Evolutionary conservation across 2,113 vertebrate genomes (phyloP).

Genomic region (Neoarius graeffei): DNA sequence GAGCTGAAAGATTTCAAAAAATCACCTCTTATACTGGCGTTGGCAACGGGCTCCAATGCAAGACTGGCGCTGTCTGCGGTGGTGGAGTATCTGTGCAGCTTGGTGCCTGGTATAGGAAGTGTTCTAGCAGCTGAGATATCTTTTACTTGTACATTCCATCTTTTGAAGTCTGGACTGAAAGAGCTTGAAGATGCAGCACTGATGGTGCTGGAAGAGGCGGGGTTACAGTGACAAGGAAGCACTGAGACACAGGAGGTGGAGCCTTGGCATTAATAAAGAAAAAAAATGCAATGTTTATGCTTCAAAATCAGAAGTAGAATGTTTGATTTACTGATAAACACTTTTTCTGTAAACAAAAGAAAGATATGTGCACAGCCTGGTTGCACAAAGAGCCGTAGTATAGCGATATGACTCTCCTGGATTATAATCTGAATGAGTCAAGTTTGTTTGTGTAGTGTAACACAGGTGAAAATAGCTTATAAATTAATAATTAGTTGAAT

Average conservation of each 20-base stretch:
- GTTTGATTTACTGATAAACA: background rate
- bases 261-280: background rate
- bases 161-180: slow-evolving; percentile 43
- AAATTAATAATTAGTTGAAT: too few species aligned
- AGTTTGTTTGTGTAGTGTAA: too few species aligned
- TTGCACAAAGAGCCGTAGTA: too few species aligned
- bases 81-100: slow-evolving; percentile 27
- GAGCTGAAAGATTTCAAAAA: slow-evolving; percentile 59
- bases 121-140: slow-evolving; percentile 37
- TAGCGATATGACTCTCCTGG: too few species aligned
- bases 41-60: background rate
- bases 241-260: background rate
- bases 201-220: too few species aligned
- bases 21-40: slow-evolving; percentile 54
- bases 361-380: too few species aligned
- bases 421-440: too few species aligned
- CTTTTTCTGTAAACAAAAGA: too few species aligned
- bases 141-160: slow-evolving; percentile 29
- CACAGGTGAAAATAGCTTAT: too few species aligned
- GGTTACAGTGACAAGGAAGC: background rate
- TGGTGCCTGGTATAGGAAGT: slow-evolving; percentile 42
- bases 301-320: background rate
- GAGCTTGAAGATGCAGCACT: slow-evolving; percentile 40
- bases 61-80: slow-evolving; percentile 28
- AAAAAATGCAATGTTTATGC: background rate